Evolutionary conservation across 2,888 invertebrate genomes (phyloP), one percentile per base, ranked within the genome.

Genomic region (Rhagonycha lutea): DNA sequence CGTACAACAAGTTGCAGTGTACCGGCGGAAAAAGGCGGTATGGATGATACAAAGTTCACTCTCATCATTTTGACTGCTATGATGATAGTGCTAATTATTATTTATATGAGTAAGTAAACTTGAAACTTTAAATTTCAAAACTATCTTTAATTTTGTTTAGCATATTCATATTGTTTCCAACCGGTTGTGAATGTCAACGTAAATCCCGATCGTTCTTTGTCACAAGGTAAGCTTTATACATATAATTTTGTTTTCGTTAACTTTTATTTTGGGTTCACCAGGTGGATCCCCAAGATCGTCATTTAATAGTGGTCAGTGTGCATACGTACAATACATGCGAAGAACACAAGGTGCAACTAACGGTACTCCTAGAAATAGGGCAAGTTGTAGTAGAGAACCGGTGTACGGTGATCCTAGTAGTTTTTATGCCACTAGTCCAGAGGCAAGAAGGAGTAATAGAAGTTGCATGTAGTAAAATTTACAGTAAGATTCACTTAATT

Each of bases 121-220:
- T 62, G 5, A 1, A 69, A 61, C 69, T 61, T 61, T 61, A 2
- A 14, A 61, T 14, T 10, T 67, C 4, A 11, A 23, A 67, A 23
- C 26, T 65, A n/a, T 63, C 18, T 79, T 69, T 61, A 61, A 68
- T 82, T 79, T 78, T 74, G 85, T 85, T 47, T 76, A 88, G 87
- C 85, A 12, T 87, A 87, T 79, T 85, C 86, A 5, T 82, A 83
- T 60, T 87, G 86, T 75, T 84, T 87, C 82, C 86, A 86, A 72
- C 86, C 87, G 2, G 82, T 86, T 23, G 85, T 87, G 12, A 86
- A 86, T 73, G 86, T 87, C 2, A 86, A 86, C 72, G 83, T 86
- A 9, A 78, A 75, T 68, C 74, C 82, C 24, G 78, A 75, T 28
- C 73, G 81, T 24, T 80, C 82, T 4, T 75, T 80, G 23, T 67